A percentile compares a stretch with the other conserved stretches of the same genome.
Conservation (phyloP, 2,797 vertebrate genomes). For the Lateolabrax maculatus region DNA sequence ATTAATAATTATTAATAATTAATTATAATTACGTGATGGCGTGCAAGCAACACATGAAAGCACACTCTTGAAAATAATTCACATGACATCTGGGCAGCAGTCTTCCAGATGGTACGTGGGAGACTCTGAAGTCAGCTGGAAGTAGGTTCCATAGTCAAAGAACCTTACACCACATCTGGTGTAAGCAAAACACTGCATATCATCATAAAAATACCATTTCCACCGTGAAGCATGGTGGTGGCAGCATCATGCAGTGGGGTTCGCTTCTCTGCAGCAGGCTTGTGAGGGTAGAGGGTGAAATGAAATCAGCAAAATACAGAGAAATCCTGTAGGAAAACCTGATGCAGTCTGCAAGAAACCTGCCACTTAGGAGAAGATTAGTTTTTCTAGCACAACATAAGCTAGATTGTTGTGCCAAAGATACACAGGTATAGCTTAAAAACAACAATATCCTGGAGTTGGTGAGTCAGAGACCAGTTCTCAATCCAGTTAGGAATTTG, state of each 20-base stretch:
- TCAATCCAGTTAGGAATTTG: neutral
- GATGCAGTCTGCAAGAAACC: constrained; percentile 5
- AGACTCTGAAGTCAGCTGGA: constrained; percentile 2
- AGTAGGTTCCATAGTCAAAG: neutral
- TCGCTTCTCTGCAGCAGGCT: neutral
- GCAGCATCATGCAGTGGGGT: neutral
- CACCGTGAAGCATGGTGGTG: neutral
- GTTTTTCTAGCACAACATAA: neutral
- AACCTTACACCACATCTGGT: neutral
- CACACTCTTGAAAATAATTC: neutral
- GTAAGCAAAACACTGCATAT: neutral
- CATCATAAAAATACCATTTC: neutral
- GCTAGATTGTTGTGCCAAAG: too few species aligned
- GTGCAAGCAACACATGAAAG: neutral
- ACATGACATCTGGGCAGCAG: constrained; percentile 20
- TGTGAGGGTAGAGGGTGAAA: neutral
- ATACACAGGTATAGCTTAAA: neutral
- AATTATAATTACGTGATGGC: too few species aligned
- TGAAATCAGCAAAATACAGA: neutral
- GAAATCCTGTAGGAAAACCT: neutral
- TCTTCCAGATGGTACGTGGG: constrained; percentile 4
- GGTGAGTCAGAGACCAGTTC: neutral
- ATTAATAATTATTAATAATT: too few species aligned
- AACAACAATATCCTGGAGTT: too few species aligned
- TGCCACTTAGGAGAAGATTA: neutral